Percentiles rank a stretch among this genome's conserved stretches.
phyloP scores from a whole-genome alignment of 2,888 invertebrate genomes.

The Cephonodes hylas region DNA sequence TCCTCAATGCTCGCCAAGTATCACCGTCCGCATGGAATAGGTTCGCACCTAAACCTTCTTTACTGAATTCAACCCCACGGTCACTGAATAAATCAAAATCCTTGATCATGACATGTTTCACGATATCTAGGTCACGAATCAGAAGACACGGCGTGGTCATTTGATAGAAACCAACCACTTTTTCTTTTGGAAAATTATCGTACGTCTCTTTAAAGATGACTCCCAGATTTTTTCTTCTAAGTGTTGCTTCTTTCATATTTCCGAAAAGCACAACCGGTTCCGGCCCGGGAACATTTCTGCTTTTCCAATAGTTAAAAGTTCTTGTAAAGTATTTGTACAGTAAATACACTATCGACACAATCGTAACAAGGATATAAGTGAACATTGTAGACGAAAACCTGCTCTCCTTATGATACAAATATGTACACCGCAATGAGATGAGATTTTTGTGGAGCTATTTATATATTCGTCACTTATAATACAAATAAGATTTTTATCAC shows the following conservation, averaged over 20 bases:
- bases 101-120: conserved; percentile 51
- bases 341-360: conserved; percentile 18
- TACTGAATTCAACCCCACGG: conserved; percentile 44
- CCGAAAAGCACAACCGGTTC: too few relatives aligned
- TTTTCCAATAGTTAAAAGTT: conserved; percentile 52
- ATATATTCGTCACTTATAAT: too few relatives aligned
- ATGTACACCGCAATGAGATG: too few relatives aligned
- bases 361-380: too few relatives aligned
- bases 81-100: conserved; percentile 50
- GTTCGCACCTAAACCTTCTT: conserved; percentile 45
- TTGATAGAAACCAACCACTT: conserved; percentile 49
- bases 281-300: conserved; percentile 42
- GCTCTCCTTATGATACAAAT: too few relatives aligned
- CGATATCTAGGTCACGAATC: conserved; percentile 50
- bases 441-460: too few relatives aligned
- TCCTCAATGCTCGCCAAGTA: conserved; percentile 43
- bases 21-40: conserved; percentile 45
- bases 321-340: conserved; percentile 44
- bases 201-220: conserved; percentile 42
- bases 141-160: conserved; percentile 45
- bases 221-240: conserved; percentile 34
- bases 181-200: conserved; percentile 47
- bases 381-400: too few relatives aligned
- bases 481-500: too few relatives aligned
- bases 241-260: conserved; percentile 34